These are phyloP conservation scores for Ceratina australensis DNA, from an alignment of 1,140 invertebrate genomes.

Conservation along the genomic window DNA sequence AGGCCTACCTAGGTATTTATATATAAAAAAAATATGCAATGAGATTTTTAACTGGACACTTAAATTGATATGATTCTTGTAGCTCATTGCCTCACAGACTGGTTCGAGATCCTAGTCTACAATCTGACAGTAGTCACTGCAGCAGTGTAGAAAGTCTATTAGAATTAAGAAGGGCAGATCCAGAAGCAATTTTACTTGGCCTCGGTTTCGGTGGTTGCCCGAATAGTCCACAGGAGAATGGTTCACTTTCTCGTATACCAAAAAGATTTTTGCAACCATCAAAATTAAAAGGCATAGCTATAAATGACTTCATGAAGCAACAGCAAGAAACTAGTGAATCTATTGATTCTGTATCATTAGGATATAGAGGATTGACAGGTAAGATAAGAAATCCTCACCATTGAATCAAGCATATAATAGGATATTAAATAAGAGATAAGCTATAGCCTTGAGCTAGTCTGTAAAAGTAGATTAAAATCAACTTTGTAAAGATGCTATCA, in stretches of 20 bases:
- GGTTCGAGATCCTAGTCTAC: constrained; percentile 82
- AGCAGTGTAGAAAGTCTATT: constrained; percentile 88
- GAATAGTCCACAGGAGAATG: constrained; percentile 71
- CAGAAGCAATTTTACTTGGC: constrained; percentile 86
- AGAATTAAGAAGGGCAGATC: constrained; percentile 86
- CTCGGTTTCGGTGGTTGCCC: constrained; percentile 82
- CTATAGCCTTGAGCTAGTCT: background rate
- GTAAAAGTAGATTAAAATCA: background rate
- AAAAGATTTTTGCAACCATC: constrained; percentile 83
- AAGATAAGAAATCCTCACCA: constrained; percentile 28
- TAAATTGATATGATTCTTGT: constrained; percentile 11
- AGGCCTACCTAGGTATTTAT: constrained; percentile 63
- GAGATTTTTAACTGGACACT: constrained; percentile 14
- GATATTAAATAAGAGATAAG: background rate
- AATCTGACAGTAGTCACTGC: constrained; percentile 87
- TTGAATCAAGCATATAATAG: background rate
- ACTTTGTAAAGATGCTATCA: constrained; percentile 10
- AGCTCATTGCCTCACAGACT: constrained; percentile 69
- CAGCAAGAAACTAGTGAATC: constrained; percentile 82
- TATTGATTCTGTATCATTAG: constrained; percentile 82
- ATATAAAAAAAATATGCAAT: background rate
- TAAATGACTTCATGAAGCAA: constrained; percentile 82
- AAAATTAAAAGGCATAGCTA: constrained; percentile 82
- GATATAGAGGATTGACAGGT: constrained; percentile 84
- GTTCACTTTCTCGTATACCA: constrained; percentile 85